Evolutionary conservation across 2,113 vertebrate species (phyloP).

Genomic region (Erinaceus europaeus): DNA sequence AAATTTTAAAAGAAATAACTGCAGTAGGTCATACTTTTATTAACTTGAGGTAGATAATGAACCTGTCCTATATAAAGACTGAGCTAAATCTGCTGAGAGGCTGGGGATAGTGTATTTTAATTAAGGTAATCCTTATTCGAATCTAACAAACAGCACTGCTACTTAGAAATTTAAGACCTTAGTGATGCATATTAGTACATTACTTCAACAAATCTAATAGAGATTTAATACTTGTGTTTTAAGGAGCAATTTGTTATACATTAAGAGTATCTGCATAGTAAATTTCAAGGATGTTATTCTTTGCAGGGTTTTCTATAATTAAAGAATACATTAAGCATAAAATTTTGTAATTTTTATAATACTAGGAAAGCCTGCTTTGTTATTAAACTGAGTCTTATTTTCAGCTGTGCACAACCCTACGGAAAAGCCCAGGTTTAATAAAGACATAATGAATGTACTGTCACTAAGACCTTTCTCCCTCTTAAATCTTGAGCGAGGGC

Average conservation of each 20-base stretch:
- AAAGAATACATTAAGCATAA: conserved; percentile 70
- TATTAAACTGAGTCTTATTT: conserved; percentile 67
- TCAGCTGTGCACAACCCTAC: conserved; percentile 20
- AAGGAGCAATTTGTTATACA: conserved; percentile 84
- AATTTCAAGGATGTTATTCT: conserved; percentile 80
- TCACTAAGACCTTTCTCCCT: not conserved
- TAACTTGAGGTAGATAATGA: conserved; percentile 85
- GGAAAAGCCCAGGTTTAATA: conserved; percentile 56
- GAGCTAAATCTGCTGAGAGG: conserved; percentile 82
- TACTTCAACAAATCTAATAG: conserved; percentile 81
- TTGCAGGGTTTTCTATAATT: conserved; percentile 78
- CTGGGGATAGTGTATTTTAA: conserved; percentile 82
- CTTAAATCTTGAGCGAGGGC: conserved; percentile 28
- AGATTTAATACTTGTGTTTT: conserved; percentile 84
- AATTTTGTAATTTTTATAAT: conserved; percentile 61
- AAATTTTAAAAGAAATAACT: conserved; percentile 82
- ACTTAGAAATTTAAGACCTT: conserved; percentile 83
- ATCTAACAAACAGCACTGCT: conserved; percentile 81
- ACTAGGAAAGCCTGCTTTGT: conserved; percentile 65
- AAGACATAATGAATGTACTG: conserved; percentile 13
- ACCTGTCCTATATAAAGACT: conserved; percentile 82
- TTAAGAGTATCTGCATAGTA: conserved; percentile 82
- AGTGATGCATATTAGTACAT: conserved; percentile 80
- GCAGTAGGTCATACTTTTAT: conserved; percentile 85
- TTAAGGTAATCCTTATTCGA: conserved; percentile 86